These are phyloP conservation scores for Leptarthrus brevirostris DNA, from an alignment of 2,888 invertebrate genomes.

Conservation along the genomic window DNA sequence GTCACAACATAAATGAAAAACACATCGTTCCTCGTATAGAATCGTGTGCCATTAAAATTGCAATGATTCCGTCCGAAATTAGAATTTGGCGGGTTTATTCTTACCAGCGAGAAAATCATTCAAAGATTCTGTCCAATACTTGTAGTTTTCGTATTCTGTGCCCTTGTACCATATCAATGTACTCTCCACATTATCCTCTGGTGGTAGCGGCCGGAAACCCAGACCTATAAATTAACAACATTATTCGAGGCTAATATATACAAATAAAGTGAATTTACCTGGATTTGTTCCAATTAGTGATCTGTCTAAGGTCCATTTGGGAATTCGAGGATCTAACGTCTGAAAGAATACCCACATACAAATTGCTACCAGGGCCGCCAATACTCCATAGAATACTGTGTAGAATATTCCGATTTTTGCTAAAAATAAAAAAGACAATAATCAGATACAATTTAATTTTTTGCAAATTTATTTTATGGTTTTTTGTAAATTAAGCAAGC, in stretches of 20 bases:
- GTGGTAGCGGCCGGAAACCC: slow-evolving; percentile 94
- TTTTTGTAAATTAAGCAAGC: not conserved
- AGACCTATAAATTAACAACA: slow-evolving; percentile 70
- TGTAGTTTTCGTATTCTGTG: slow-evolving; percentile 79
- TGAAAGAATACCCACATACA: slow-evolving; percentile 95
- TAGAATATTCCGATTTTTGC: slow-evolving; percentile 97
- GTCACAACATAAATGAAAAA: not conserved
- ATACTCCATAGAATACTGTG: slow-evolving; percentile 89
- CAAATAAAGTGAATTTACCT: slow-evolving; percentile 64
- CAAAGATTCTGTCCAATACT: slow-evolving; percentile 82
- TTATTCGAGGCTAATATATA: slow-evolving; percentile 2
- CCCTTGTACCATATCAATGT: slow-evolving; percentile 96
- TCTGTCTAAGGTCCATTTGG: slow-evolving; percentile 86
- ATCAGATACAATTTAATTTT: slow-evolving; percentile 25
- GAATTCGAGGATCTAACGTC: slow-evolving; percentile 88
- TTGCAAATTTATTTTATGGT: not conserved
- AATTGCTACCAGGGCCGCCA: slow-evolving; percentile 92
- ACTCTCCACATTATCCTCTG: slow-evolving; percentile 86
- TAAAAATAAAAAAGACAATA: slow-evolving; percentile 70
- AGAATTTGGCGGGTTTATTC: slow-evolving; percentile 57
- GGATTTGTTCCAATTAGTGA: slow-evolving; percentile 96
- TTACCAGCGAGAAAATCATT: slow-evolving; percentile 83
- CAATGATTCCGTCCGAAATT: not conserved
- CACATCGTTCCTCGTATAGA: too few species aligned
- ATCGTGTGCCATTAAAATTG: too few species aligned